Conservation (phyloP, 2,888 invertebrate genomes). For the Chaetoderma sp. region DNA sequence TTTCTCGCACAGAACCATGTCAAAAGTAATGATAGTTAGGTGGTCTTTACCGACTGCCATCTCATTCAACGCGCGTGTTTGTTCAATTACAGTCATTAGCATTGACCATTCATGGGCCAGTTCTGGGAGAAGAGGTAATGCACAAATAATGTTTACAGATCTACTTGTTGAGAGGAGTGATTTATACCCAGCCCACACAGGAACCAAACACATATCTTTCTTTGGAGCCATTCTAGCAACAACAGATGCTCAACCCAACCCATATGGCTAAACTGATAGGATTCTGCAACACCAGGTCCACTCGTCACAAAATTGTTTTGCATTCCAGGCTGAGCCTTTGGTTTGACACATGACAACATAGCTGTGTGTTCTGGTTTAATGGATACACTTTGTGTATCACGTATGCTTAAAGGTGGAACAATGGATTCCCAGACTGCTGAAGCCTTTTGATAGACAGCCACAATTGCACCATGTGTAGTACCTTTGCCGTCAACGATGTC, state of each 20-base stretch:
- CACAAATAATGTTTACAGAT: not conserved
- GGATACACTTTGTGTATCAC: conserved; percentile 16
- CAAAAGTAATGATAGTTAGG: conserved; percentile 23
- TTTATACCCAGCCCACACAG: conserved; percentile 23
- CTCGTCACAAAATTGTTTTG: conserved; percentile 2
- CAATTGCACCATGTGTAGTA: conserved; percentile 23
- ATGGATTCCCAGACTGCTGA: conserved; percentile 1
- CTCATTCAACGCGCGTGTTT: not conserved
- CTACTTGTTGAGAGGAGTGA: conserved; percentile 22
- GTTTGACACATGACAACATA: conserved; percentile 16
- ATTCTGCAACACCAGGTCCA: not conserved
- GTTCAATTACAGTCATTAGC: not conserved
- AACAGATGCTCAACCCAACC: conserved; percentile 24
- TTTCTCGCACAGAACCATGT: conserved; percentile 26
- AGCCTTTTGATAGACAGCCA: conserved; percentile 25
- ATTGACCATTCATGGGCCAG: conserved; percentile 1
- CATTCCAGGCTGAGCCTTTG: conserved; percentile 16
- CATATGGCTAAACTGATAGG: conserved; percentile 18
- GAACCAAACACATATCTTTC: not conserved
- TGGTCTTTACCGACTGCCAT: conserved; percentile 21
- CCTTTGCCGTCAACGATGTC: conserved; percentile 28
- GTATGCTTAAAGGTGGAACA: conserved; percentile 9
- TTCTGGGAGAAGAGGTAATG: conserved; percentile 20
- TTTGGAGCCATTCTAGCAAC: not conserved
- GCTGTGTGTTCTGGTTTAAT: conserved; percentile 19